These are phyloP conservation scores for Dendroctonus valens DNA, from an alignment of 1,140 invertebrate species.

Conservation along the genomic window DNA sequence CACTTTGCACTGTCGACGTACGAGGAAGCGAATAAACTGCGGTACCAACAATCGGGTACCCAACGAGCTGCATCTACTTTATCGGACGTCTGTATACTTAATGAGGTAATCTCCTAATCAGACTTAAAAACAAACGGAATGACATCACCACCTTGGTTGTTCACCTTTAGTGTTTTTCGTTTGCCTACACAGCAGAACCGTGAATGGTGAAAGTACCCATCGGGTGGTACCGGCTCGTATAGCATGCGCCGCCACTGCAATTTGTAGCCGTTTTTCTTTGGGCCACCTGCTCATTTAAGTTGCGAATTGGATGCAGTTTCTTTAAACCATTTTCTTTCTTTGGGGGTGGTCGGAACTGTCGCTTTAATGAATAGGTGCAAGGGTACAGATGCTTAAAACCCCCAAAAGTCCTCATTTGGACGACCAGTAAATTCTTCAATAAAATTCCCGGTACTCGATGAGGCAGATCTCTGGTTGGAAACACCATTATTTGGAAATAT, in stretches of 20 bases:
- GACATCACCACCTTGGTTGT: conserved; percentile 37
- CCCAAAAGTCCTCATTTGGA: too few relatives aligned
- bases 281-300: background rate
- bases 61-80: background rate
- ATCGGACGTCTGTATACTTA: background rate
- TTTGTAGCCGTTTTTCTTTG: background rate
- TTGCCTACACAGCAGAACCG: conserved; percentile 14
- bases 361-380: too few relatives aligned
- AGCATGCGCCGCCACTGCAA: background rate
- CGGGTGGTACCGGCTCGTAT: background rate
- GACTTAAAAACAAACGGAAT: conserved; percentile 30
- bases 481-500: too few relatives aligned
- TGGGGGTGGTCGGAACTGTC: too few relatives aligned
- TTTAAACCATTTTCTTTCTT: too few relatives aligned
- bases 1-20: too few relatives aligned
- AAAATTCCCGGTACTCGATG: too few relatives aligned
- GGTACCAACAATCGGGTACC: too few relatives aligned
- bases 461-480: too few relatives aligned
- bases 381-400: too few relatives aligned
- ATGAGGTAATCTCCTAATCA: conserved; percentile 19
- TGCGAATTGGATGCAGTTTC: background rate
- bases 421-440: too few relatives aligned
- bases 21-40: too few relatives aligned
- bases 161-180: conserved; percentile 34
- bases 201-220: conserved; percentile 1